Evolutionary conservation across 1,140 invertebrate species (phyloP), one percentile per base, ranked within the genome.

Genomic region (Oreohelix idahoensis): DNA sequence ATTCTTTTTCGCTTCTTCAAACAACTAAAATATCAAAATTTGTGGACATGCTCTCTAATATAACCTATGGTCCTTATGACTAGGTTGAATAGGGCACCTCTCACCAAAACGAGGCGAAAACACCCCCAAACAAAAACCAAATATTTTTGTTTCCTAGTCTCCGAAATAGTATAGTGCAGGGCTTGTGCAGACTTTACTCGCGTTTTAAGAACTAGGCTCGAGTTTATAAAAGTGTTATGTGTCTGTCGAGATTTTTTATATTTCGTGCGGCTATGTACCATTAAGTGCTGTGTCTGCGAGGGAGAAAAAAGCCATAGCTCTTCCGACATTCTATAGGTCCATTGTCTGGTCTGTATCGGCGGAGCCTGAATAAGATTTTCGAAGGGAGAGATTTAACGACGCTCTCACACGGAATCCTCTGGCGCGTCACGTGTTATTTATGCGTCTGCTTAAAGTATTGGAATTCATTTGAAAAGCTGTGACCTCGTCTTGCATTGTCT

Each of bases 281-380:
- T 66, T 66, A 66, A 66, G n/a, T 35, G 63, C 29, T 29, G 5
- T 17, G 63, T 32, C 63, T 2, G 13, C 4, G 11, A 29, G 29
- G 20, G 63, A 35, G 17, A 17, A 66, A 26, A 8, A 5, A 17
- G n/a, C 63, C n/a, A 66, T 29, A 66, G 1, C 63, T 29, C n/a
- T 35, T 8, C 8, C n/a, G 1, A 17, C n/a, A 13, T 32, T 66
- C n/a, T 66, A 66, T 66, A 66, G 63, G 4, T 66, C 63, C 32
- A 66, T 66, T 66, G 63, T 66, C 63, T 66, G 63, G 10, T 1
- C 63, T 17, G n/a, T 2, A 17, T 1, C 63, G n/a, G 32, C n/a
- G 63, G 63, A 58, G 63, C 17, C 63, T 66, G 63, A 66, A 66
- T 66, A 35, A 23, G 63, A 10, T 66, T 66, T 66, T 32, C 63